phyloP scores from a whole-genome alignment of 2,113 vertebrate genomes.

The Gulo gulo region DNA sequence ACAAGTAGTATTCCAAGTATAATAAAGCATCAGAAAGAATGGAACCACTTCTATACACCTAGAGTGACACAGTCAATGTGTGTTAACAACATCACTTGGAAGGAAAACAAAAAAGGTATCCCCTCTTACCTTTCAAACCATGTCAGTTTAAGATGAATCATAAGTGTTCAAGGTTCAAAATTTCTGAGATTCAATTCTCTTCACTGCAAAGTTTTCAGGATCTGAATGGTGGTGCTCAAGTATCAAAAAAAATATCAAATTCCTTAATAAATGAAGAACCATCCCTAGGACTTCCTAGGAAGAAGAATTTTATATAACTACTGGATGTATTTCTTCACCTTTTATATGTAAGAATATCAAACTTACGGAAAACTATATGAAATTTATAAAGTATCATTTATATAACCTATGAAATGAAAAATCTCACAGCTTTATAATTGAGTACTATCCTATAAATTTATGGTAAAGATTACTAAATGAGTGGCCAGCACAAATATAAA shows the following conservation, averaged over 20 bases:
- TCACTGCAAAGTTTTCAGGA: background rate
- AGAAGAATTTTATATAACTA: constrained; percentile 19
- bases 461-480: background rate
- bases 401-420: background rate
- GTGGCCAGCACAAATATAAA: background rate
- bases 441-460: background rate
- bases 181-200: constrained; percentile 25
- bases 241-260: background rate
- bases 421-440: background rate
- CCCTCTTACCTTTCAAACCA: constrained; percentile 55
- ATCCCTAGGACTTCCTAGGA: background rate
- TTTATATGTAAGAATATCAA: constrained; percentile 23
- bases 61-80: background rate
- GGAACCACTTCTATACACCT: background rate
- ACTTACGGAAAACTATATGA: background rate
- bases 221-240: constrained; percentile 30
- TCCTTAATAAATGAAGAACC: constrained; percentile 24
- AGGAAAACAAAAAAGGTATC: background rate
- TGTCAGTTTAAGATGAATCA: background rate
- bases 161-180: constrained; percentile 21
- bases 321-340: background rate
- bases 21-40: background rate
- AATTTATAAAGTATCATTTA: background rate
- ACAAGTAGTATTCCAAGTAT: background rate
- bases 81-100: background rate